phyloP scores from a whole-genome alignment of 1,140 invertebrate species.

The Caenorhabditis inopinata region DNA sequence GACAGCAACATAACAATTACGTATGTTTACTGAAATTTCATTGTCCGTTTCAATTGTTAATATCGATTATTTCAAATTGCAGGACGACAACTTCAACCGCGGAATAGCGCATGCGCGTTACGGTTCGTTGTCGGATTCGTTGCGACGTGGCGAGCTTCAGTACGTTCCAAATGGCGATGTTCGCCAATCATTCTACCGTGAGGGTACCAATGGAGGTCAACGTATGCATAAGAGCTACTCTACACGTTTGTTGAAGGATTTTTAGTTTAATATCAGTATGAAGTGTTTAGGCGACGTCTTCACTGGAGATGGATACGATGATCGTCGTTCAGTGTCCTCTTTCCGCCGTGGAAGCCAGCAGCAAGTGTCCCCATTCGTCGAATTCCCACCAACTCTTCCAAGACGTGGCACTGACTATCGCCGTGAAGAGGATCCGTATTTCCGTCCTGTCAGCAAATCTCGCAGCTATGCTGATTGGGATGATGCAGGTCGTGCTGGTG shows the following conservation, averaged over 20 bases:
- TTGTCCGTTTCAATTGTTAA: not conserved
- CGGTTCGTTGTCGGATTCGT: conserved; percentile 57
- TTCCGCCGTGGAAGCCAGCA: conserved; percentile 49
- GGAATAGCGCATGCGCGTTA: conserved; percentile 55
- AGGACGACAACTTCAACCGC: conserved; percentile 43
- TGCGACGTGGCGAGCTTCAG: conserved; percentile 61
- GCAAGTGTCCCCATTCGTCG: conserved; percentile 54
- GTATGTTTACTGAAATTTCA: not conserved
- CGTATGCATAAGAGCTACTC: conserved; percentile 58
- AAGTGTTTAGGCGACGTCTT: conserved; percentile 58
- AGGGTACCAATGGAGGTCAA: conserved; percentile 37
- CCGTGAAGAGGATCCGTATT: conserved; percentile 41
- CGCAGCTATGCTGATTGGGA: conserved; percentile 53
- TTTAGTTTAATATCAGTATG: too few species aligned
- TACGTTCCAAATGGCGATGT: conserved; percentile 61
- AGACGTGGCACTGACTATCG: conserved; percentile 42
- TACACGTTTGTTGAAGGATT: conserved; percentile 49
- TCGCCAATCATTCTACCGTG: conserved; percentile 39
- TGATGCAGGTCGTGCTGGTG: conserved; percentile 37
- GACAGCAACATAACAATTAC: conserved; percentile 34
- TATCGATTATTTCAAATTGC: not conserved
- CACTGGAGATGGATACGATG: conserved; percentile 48
- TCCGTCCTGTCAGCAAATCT: conserved; percentile 47
- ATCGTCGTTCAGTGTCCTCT: conserved; percentile 46
- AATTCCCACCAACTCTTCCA: conserved; percentile 61